Percentiles rank a stretch among this genome's conserved stretches.
phyloP scores from a whole-genome alignment of 2,797 vertebrate genomes.

The Perodicticus potto region DNA sequence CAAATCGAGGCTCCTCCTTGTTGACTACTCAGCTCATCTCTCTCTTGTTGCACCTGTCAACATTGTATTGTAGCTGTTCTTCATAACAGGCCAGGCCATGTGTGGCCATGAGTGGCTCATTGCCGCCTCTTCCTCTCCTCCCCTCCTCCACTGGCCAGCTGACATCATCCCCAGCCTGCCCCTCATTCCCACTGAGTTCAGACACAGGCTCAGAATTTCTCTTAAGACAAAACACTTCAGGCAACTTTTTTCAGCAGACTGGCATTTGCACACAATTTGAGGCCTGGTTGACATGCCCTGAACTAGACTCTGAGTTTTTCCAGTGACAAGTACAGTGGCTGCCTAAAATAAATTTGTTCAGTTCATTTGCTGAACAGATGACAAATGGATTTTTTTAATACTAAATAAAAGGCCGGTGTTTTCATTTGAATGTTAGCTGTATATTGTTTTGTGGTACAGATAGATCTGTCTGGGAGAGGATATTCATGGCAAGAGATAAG shows the following conservation, averaged over 20 bases:
- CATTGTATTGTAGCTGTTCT: not conserved
- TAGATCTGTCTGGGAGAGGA: not conserved
- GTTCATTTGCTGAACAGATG: not conserved
- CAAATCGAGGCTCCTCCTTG: not conserved
- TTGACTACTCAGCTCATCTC: not conserved
- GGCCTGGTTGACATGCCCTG: not conserved
- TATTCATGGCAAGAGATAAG: not conserved
- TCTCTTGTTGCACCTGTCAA: fast-evolving
- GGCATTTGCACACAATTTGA: not conserved
- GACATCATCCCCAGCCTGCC: not conserved
- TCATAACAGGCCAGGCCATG: not conserved
- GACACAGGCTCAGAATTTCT: not conserved
- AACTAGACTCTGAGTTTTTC: not conserved
- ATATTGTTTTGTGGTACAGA: not conserved
- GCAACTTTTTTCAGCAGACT: not conserved
- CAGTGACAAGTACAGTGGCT: not conserved
- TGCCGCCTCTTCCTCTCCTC: not conserved
- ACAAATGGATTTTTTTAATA: not conserved
- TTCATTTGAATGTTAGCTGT: constrained; percentile 23
- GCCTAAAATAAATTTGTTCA: not conserved
- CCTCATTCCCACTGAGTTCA: not conserved
- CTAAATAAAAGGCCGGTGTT: not conserved
- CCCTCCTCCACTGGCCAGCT: too few relatives aligned
- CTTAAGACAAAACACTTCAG: not conserved
- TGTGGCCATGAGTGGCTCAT: fast-evolving